Base-by-base conservation (phyloP, 1,140 invertebrate species). In the Holotrichia oblita region DNA sequence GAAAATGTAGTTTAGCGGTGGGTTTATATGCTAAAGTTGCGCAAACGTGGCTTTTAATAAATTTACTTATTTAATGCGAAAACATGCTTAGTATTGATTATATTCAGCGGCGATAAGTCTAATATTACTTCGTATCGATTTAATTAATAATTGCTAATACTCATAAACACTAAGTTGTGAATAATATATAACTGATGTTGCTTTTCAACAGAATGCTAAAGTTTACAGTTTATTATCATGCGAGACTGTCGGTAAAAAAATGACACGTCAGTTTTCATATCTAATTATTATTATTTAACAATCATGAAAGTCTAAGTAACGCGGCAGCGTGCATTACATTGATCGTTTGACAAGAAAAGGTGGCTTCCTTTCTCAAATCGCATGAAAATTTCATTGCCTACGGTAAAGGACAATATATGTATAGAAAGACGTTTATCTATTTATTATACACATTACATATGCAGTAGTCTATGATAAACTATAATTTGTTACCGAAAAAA, bases 321-420 rank as follows among this genome's bases (percentile, higher is more conserved):
- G 6, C 61, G 20, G 22, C 48, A 17, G 22, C 61, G 6, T 24
- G 59, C 20, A 27, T 27, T 9, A 27, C 22, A 69, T 69, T 69
- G 61, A 64, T 64, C 59, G 59, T 64, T 64, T 64, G 59, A 64
- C 59, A 64, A 64, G 61, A 69, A 69, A 34, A 22, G 61, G 61
- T 69, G 61, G 61, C 61, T 69, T 69, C 22, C 61, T 27, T 69
- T 17, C 61, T 22, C 7, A 69, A 69, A 69, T 69, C 61, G 12
- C 61, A 69, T 69, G 61, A 69, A 69, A 69, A 69, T 69, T 69
- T 69, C 12, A 69, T 69, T 20, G 22, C 24, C 27, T 8, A 14
- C 27, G 61, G 22, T 17, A 69, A 69, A 69, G 61, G 61, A 9
- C 61, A 12, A 55, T 17, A 17, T 55, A 55, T 55, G 14, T 17